Conservation (phyloP, 2,888 invertebrate species). For the Lacanobia oleracea region DNA sequence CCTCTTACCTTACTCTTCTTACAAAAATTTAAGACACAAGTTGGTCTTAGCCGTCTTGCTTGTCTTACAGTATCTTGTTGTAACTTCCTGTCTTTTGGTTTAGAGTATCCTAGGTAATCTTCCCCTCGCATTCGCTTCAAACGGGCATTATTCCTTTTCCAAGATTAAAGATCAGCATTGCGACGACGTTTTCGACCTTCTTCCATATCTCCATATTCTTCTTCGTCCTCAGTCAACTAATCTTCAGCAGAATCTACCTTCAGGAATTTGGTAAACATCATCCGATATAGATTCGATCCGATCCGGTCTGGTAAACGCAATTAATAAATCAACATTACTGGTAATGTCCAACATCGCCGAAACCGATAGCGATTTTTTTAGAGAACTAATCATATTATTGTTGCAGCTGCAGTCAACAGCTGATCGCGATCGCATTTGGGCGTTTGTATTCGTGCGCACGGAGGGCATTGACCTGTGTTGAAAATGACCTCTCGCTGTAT, state of each 20-base stretch:
- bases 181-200: conserved; percentile 55
- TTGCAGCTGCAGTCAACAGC: too few relatives aligned
- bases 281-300: conserved; percentile 4
- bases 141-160: conserved; percentile 36
- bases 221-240: conserved; percentile 5
- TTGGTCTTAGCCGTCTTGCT: neutral
- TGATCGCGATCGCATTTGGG: too few relatives aligned
- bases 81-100: conserved; percentile 1
- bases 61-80: conserved; percentile 5
- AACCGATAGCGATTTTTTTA: conserved; percentile 6
- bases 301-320: conserved; percentile 12
- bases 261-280: conserved; percentile 4
- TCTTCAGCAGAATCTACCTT: neutral
- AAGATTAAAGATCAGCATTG: conserved; percentile 35
- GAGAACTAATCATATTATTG: conserved; percentile 6
- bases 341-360: conserved; percentile 9
- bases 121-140: conserved; percentile 2
- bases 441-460: too few relatives aligned
- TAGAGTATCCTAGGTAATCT: conserved; percentile 4
- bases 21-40: conserved; percentile 21
- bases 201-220: conserved; percentile 31
- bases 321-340: conserved; percentile 3
- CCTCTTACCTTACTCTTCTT: conserved; percentile 50
- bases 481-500: too few relatives aligned
- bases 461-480: too few relatives aligned